Percentiles rank a stretch among this genome's conserved stretches.
Conservation (phyloP, 2,113 vertebrate genomes). For the Leptodactylus fuscus region DNA sequence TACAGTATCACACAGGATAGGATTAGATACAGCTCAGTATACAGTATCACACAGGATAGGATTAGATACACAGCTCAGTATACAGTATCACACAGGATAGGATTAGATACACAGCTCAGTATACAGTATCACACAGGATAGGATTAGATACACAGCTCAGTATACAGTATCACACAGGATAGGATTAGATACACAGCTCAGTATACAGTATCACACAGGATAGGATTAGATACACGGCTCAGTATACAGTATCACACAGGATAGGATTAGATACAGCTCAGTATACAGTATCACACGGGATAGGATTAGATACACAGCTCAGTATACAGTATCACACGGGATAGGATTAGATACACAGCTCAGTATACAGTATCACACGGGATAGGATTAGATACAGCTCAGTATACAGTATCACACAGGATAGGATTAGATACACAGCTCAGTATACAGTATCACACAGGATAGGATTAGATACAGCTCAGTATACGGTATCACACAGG, state of each 20-base stretch:
- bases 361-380: not conserved
- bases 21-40: not conserved
- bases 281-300: too few relatives aligned
- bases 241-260: too few relatives aligned
- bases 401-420: not conserved
- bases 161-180: not conserved
- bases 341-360: too few relatives aligned
- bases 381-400: not conserved
- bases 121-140: not conserved
- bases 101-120: not conserved
- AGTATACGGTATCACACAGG: not conserved
- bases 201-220: too few relatives aligned
- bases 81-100: not conserved
- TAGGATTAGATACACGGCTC: too few relatives aligned
- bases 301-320: too few relatives aligned
- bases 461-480: not conserved
- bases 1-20: not conserved
- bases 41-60: not conserved
- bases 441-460: not conserved
- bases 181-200: too few relatives aligned
- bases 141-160: conserved; percentile 3
- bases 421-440: not conserved
- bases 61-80: not conserved
- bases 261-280: too few relatives aligned
- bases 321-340: too few relatives aligned